phyloP scores from a whole-genome alignment of 2,888 invertebrate genomes.

The Volucella bombylans region DNA sequence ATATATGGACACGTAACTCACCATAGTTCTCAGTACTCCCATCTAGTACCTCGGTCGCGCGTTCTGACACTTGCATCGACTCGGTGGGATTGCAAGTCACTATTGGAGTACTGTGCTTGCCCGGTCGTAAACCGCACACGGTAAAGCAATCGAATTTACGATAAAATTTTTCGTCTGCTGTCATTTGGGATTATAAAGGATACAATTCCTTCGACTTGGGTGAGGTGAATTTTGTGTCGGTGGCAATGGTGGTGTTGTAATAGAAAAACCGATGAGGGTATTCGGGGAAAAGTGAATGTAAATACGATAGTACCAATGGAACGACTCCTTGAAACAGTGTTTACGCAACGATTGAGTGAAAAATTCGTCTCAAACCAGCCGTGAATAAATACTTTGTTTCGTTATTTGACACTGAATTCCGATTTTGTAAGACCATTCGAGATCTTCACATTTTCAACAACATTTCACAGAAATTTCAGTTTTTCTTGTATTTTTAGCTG shows the following conservation, averaged over 20 bases:
- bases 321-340: conserved; percentile 29
- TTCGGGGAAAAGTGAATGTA: not conserved
- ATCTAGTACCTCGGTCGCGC: no score
- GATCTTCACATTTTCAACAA: conserved; percentile 3
- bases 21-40: not conserved
- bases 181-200: not conserved
- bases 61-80: no score
- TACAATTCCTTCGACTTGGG: not conserved
- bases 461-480: not conserved
- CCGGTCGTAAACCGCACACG: conserved; percentile 3
- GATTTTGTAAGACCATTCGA: not conserved
- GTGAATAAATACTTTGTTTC: not conserved
- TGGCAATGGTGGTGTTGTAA: conserved; percentile 16
- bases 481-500: not conserved
- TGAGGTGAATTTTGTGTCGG: conserved; percentile 42
- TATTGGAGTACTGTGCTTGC: not conserved
- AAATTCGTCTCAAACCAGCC: not conserved
- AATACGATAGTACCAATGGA: conserved; percentile 25
- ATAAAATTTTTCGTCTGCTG: no score
- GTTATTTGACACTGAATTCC: not conserved
- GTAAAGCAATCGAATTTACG: not conserved
- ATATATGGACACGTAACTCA: conserved; percentile 3
- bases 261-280: conserved; percentile 1
- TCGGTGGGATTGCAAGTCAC: no score
- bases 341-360: conserved; percentile 58